These are phyloP conservation scores for Schlechtendalia chinensis DNA, from an alignment of 1,140 invertebrate genomes.

Conservation along the genomic window DNA sequence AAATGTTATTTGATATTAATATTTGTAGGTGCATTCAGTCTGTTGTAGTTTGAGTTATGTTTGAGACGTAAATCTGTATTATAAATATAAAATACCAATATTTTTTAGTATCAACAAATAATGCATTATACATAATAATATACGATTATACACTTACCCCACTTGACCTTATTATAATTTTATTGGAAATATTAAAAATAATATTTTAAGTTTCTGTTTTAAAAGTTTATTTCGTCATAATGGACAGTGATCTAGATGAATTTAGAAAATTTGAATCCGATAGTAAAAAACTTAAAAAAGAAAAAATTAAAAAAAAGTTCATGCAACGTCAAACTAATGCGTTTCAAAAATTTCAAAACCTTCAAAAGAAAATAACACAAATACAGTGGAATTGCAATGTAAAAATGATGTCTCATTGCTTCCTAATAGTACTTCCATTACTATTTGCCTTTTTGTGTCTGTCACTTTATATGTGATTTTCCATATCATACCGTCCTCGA, in stretches of 20 bases:
- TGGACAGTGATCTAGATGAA: not conserved
- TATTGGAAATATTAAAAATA: too few species aligned
- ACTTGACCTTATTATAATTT: not conserved
- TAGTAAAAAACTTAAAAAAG: not conserved
- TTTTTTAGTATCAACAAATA: too few species aligned
- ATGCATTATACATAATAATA: too few species aligned
- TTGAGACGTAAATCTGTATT: too few species aligned
- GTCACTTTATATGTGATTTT: too few species aligned
- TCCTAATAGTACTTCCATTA: not conserved
- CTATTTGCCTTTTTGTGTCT: too few species aligned
- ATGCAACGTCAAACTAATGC: not conserved
- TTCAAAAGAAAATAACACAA: constrained; percentile 5
- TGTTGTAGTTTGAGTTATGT: too few species aligned
- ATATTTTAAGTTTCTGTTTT: not conserved
- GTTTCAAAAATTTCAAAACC: not conserved
- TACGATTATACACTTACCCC: not conserved
- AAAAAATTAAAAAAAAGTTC: not conserved
- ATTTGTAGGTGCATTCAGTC: too few species aligned
- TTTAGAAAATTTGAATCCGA: not conserved
- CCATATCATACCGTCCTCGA: too few species aligned
- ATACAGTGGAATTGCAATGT: not conserved
- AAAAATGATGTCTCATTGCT: not conserved
- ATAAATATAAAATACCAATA: too few species aligned
- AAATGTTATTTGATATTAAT: too few species aligned
- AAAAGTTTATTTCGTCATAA: not conserved